A percentile compares a stretch with the other conserved stretches of the same genome.
Evolutionary conservation across 2,888 invertebrate species (phyloP).

Genomic region (Epicampocera succincta): DNA sequence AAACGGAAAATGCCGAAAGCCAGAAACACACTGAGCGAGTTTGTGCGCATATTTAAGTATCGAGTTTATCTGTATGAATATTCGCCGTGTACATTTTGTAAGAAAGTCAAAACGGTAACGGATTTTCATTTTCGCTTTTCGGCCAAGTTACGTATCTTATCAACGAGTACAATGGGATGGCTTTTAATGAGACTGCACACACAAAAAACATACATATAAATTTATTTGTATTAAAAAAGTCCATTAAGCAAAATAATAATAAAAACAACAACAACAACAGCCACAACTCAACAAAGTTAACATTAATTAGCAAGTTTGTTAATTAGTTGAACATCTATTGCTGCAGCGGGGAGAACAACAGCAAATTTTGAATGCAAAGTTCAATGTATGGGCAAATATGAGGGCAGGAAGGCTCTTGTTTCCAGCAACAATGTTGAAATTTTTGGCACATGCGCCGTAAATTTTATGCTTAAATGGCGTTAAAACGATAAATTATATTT

Average conservation of each 20-base stretch:
- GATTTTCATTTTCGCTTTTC: conserved; percentile 1
- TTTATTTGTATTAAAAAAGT: neutral
- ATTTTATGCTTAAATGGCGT: conserved; percentile 63
- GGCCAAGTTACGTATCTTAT: no score
- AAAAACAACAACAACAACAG: conserved; percentile 9
- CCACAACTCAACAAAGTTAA: conserved; percentile 16
- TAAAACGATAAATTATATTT: conserved; percentile 67
- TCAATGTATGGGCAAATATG: neutral
- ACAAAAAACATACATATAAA: neutral
- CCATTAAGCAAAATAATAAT: conserved; percentile 9
- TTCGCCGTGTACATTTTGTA: neutral
- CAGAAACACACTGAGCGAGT: no score
- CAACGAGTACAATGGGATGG: no score
- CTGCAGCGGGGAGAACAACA: neutral
- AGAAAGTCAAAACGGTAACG: conserved; percentile 35
- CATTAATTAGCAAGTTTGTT: conserved; percentile 67
- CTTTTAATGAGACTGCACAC: conserved; percentile 9
- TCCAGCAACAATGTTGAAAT: conserved; percentile 8
- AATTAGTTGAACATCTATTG: conserved; percentile 60
- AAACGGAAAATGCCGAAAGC: conserved; percentile 5
- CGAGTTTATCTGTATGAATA: conserved; percentile 34
- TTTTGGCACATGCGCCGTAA: conserved; percentile 59
- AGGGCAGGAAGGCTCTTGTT: neutral
- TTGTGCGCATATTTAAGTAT: no score
- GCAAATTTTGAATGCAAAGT: neutral